A percentile compares a stretch with the other conserved stretches of the same genome.
Evolutionary conservation across 2,888 invertebrate species (phyloP).

Genomic region (Homarus gammarus): DNA sequence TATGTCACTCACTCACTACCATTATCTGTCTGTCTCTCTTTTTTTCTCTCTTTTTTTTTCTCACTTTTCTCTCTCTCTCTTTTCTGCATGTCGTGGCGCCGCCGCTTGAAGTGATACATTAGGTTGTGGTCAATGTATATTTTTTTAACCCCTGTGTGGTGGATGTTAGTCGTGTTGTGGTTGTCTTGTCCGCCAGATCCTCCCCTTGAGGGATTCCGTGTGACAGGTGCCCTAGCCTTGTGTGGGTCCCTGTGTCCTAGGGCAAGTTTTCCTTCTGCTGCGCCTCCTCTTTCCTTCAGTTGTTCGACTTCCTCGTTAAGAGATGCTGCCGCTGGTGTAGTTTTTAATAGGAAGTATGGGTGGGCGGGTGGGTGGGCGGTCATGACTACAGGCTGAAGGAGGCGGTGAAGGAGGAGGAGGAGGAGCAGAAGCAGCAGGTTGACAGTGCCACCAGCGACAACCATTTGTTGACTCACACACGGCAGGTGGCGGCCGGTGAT

Average conservation of each 20-base stretch:
- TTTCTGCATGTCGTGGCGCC: not conserved
- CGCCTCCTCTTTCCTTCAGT: too few relatives aligned
- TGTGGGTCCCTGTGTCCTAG: not conserved
- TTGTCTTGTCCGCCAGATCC: too few relatives aligned
- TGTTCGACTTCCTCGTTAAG: not conserved
- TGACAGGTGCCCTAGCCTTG: not conserved
- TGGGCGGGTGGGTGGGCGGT: too few relatives aligned
- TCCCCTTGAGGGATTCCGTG: too few relatives aligned
- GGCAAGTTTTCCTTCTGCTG: not conserved
- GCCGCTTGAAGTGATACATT: too few relatives aligned
- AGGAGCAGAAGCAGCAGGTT: too few relatives aligned
- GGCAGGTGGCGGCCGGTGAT: not conserved
- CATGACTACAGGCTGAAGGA: too few relatives aligned
- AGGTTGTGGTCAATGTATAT: too few relatives aligned
- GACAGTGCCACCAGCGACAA: not conserved
- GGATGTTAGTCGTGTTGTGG: too few relatives aligned
- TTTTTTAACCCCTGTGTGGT: too few relatives aligned
- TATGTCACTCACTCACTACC: not conserved
- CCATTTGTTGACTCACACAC: not conserved
- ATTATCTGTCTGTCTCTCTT: constrained; percentile 13
- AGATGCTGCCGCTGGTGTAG: not conserved
- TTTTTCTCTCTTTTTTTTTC: constrained; percentile 18
- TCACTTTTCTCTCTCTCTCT: not conserved
- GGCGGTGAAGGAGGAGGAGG: too few relatives aligned
- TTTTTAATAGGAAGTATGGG: too few relatives aligned